Base-by-base conservation (phyloP, 2,888 invertebrate genomes). In the Oligia latruncula region DNA sequence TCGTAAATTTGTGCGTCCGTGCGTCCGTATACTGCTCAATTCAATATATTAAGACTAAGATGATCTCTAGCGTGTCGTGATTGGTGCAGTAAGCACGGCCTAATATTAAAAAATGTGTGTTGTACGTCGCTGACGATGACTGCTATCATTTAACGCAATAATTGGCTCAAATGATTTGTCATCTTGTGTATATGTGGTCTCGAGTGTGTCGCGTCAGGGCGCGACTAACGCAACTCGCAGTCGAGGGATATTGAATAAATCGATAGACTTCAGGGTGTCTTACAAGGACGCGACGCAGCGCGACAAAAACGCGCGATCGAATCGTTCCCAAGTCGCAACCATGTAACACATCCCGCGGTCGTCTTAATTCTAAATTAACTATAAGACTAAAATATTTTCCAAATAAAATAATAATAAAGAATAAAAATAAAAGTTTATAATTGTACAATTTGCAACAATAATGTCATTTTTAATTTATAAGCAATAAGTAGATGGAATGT, bases 11-110 rank as follows among this genome's bases (percentile, higher is more conserved):
- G 95, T 95, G 95, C 95, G 95, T 96, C 95, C 96, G 95, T 95
- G 95, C 95, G 95, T 95, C 95, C 91, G 92, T 93, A 93, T 93
- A 94, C 94, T 96, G 96, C 96, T 96, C 96, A 96, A 96, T 95
- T 95, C 94, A 89, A 90, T 89, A 95, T 94, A 92, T 93, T 95
- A 95, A 95, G 94, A 93, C 90, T 95, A 94, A 92, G 90, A 85
- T 92, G 92, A 92, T 92, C 92, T 91, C 90, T 93, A 93, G 93
- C 91, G 92, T 92, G 92, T 92, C 93, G 94, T 93, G 91, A 91
- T 92, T 92, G 94, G 92, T 93, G 91, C 92, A 91, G 89, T 87
- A 81, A 91, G 92, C 92, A 92, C 93, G 95, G 95, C 95, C 95
- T 95, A 95, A 94, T 91, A 76, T 90, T 89, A 87, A 90, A 89